Conservation (phyloP, 2,797 vertebrate species). For the Hafferia zeledoni region DNA sequence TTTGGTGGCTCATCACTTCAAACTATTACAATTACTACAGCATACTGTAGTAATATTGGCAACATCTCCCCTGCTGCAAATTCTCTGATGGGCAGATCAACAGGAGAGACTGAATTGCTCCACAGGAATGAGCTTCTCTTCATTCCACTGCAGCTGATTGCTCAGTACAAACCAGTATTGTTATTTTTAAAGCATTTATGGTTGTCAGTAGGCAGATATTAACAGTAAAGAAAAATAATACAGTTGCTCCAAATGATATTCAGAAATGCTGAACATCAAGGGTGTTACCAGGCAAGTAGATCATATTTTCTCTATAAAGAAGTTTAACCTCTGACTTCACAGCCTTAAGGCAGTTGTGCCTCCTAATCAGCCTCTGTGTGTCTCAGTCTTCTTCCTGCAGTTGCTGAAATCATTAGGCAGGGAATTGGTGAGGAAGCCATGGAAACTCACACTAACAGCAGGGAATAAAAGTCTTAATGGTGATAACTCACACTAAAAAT, state of each 20-base stretch:
- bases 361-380: conserved; percentile 42
- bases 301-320: conserved; percentile 43
- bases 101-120: not conserved
- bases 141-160: not conserved
- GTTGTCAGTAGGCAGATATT: conserved; percentile 1
- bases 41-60: not conserved
- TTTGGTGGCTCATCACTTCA: not conserved
- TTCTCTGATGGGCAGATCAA: not conserved
- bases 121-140: not conserved
- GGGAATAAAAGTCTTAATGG: conserved; percentile 54
- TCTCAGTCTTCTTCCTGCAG: conserved; percentile 15
- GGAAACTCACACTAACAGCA: conserved; percentile 46
- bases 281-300: not conserved
- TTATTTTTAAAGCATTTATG: conserved; percentile 8
- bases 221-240: not conserved
- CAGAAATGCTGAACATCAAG: not conserved
- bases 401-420: conserved; percentile 58
- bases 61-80: not conserved
- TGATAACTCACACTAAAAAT: conserved; percentile 51
- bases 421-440: conserved; percentile 28
- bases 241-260: not conserved
- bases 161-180: not conserved
- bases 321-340: conserved; percentile 60
- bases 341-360: conserved; percentile 55
- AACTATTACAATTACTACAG: not conserved